These are phyloP conservation scores for Mugil cephalus DNA, from an alignment of 2,113 vertebrate genomes.

Conservation along the genomic window DNA sequence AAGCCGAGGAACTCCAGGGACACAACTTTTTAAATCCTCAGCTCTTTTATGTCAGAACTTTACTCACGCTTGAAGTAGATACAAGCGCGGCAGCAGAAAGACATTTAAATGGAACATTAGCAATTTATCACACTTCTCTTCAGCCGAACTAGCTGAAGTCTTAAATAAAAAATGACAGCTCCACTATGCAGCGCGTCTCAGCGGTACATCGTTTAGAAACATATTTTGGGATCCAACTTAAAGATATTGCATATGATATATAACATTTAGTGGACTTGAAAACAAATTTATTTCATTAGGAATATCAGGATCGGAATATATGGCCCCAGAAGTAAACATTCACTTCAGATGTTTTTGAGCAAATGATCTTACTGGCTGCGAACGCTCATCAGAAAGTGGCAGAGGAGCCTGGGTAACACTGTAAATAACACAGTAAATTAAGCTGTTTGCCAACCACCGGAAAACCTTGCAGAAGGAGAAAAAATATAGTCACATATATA, in stretches of 20 bases:
- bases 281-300: too few relatives aligned
- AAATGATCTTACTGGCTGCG: too few relatives aligned
- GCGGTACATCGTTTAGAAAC: slow-evolving; percentile 23
- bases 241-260: slow-evolving; percentile 2
- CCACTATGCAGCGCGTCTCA: slow-evolving; percentile 14
- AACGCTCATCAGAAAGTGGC: too few relatives aligned
- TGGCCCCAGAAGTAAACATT: too few relatives aligned
- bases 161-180: slow-evolving; percentile 53
- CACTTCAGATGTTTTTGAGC: too few relatives aligned
- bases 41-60: slow-evolving; percentile 78
- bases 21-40: slow-evolving; percentile 75
- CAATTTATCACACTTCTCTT: slow-evolving; percentile 72
- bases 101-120: slow-evolving; percentile 73
- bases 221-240: slow-evolving; percentile 28
- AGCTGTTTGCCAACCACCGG: too few relatives aligned
- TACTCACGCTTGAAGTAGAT: slow-evolving; percentile 55
- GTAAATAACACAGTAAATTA: too few relatives aligned
- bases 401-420: too few relatives aligned
- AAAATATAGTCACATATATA: too few relatives aligned
- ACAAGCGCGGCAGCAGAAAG: slow-evolving; percentile 47
- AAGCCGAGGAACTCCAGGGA: slow-evolving; percentile 69
- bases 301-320: too few relatives aligned
- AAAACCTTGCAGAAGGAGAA: too few relatives aligned
- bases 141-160: slow-evolving; percentile 49
- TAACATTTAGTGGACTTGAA: neutral